phyloP scores from a whole-genome alignment of 2,888 invertebrate species.

The Epistrophe grossulariae region DNA sequence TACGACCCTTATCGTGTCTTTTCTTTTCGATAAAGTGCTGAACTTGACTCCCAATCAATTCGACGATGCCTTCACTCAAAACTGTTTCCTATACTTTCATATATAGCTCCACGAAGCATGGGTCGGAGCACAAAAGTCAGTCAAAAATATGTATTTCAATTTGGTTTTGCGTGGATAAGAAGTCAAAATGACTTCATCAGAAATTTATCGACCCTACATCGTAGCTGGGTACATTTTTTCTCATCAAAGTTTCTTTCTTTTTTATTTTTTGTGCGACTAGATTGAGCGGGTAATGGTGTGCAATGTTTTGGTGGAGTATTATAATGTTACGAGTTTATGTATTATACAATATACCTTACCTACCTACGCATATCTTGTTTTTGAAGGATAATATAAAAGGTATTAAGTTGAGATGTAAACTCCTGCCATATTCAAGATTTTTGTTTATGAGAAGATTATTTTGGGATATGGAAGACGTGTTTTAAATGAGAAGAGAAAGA shows the following conservation, averaged over 20 bases:
- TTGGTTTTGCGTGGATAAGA: conserved; percentile 61
- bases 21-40: conserved; percentile 55
- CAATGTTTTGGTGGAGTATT: conserved; percentile 71
- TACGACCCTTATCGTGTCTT: conserved; percentile 18
- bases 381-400: conserved; percentile 45
- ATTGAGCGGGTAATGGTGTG: conserved; percentile 75
- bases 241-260: conserved; percentile 22
- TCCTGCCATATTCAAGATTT: conserved; percentile 55
- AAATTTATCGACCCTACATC: conserved; percentile 67
- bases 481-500: background rate
- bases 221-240: conserved; percentile 18
- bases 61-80: background rate
- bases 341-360: conserved; percentile 12
- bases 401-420: conserved; percentile 60
- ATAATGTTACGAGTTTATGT: conserved; percentile 21
- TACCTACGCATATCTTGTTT: background rate
- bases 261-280: conserved; percentile 47
- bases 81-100: background rate
- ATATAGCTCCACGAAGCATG: background rate
- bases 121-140: conserved; percentile 8
- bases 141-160: conserved; percentile 57
- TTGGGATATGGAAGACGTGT: conserved; percentile 1
- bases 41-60: conserved; percentile 65
- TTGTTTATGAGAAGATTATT: conserved; percentile 18
- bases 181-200: conserved; percentile 72